A percentile compares a stretch with the other conserved stretches of the same genome.
Conservation (phyloP, 2,888 invertebrate species). For the Eustalomyia histrio region DNA sequence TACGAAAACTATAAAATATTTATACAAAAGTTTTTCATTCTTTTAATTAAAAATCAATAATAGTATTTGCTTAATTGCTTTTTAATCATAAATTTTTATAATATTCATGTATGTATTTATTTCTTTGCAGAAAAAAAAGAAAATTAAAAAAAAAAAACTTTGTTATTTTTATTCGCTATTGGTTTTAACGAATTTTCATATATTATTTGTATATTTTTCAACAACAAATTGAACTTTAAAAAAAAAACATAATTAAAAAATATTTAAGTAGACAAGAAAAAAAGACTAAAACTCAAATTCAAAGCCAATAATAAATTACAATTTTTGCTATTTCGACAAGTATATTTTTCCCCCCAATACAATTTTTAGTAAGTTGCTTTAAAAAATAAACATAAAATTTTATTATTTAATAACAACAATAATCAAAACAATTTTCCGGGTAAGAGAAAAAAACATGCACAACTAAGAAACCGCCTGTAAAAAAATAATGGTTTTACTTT, state of each 20-base stretch:
- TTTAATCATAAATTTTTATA: background rate
- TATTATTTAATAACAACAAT: conserved; percentile 28
- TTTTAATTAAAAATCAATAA: background rate
- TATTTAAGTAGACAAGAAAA: conserved; percentile 54
- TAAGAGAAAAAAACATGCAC: background rate
- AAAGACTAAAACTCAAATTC: background rate
- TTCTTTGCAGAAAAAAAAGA: background rate
- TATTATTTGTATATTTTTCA: conserved; percentile 30
- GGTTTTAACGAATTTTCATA: conserved; percentile 1
- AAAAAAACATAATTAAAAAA: conserved; percentile 61
- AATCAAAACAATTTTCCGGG: background rate
- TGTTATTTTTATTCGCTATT: too few species aligned
- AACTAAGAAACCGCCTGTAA: background rate
- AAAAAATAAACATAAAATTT: conserved; percentile 29
- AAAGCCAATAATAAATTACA: conserved; percentile 41
- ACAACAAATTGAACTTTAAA: conserved; percentile 47
- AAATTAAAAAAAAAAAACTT: too few species aligned
- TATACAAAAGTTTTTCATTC: background rate
- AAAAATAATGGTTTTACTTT: background rate
- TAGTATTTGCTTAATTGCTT: background rate
- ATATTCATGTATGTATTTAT: conserved; percentile 1
- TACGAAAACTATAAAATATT: too few species aligned
- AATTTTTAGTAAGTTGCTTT: conserved; percentile 23
- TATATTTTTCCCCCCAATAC: conserved; percentile 31
- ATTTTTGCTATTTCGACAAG: conserved; percentile 30